Evolutionary conservation across 2,113 vertebrate species (phyloP).

Genomic region (Poicephalus gulielmi): DNA sequence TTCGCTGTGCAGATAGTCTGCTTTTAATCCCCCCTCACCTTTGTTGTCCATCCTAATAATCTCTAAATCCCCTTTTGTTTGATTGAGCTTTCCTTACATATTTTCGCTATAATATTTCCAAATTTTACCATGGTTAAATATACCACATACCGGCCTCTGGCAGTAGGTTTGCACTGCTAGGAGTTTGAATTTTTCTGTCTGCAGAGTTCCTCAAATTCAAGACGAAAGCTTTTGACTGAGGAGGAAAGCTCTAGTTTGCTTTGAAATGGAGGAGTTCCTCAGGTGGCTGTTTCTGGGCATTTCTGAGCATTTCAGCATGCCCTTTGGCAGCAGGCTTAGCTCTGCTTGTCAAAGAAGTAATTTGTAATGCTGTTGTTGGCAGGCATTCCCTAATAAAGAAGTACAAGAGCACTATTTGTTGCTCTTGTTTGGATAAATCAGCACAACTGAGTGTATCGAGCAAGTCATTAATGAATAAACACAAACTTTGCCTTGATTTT

Average conservation of each 20-base stretch:
- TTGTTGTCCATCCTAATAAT: neutral
- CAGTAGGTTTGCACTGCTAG: neutral
- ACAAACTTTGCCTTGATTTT: neutral
- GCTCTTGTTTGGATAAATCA: neutral
- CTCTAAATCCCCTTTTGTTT: neutral
- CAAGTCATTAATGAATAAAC: neutral
- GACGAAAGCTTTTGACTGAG: neutral
- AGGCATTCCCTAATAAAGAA: constrained; percentile 29
- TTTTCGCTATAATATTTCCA: neutral
- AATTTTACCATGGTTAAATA: neutral
- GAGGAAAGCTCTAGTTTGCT: neutral
- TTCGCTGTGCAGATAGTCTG: neutral
- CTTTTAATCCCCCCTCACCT: neutral
- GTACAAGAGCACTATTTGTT: neutral
- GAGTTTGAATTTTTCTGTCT: neutral
- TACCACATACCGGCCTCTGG: neutral
- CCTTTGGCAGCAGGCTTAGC: neutral
- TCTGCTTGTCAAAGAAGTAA: neutral
- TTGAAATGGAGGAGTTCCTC: neutral
- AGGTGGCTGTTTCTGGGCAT: neutral
- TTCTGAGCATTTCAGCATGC: neutral
- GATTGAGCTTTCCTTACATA: neutral
- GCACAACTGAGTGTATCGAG: neutral
- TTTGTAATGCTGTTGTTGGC: constrained; percentile 21
- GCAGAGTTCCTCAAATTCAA: neutral